A percentile compares a stretch with the other conserved stretches of the same genome.
phyloP scores from a whole-genome alignment of 2,797 vertebrate species.

The Cryptoblepharus egeriae region DNA sequence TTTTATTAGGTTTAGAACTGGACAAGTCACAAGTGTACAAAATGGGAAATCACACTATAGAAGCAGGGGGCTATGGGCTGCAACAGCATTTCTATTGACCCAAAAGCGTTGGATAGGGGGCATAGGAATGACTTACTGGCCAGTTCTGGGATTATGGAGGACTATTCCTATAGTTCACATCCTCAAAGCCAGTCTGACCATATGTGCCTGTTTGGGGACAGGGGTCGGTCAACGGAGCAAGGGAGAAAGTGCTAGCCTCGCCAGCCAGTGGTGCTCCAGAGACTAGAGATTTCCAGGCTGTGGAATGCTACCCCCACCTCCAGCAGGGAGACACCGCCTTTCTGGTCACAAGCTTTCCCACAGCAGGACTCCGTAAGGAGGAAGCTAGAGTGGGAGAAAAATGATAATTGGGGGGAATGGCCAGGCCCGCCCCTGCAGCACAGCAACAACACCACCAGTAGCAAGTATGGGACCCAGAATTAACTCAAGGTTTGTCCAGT shows the following conservation, averaged over 20 bases:
- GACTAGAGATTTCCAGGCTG: conserved; percentile 18
- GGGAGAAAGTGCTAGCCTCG: conserved; percentile 32
- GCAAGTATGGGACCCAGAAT: conserved; percentile 72
- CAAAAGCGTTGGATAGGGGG: conserved; percentile 52
- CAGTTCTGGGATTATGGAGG: conserved; percentile 43
- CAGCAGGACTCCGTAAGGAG: conserved; percentile 49
- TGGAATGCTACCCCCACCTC: conserved; percentile 55
- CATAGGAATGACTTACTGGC: conserved; percentile 47
- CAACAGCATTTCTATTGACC: conserved; percentile 68
- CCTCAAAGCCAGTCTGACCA: not conserved
- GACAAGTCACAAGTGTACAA: conserved; percentile 86
- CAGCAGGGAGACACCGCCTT: conserved; percentile 58
- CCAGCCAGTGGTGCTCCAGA: conserved; percentile 47
- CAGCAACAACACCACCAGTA: conserved; percentile 73
- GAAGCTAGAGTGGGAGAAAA: conserved; percentile 39
- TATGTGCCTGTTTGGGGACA: not conserved
- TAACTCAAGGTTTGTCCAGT: conserved; percentile 74
- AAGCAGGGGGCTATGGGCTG: conserved; percentile 71
- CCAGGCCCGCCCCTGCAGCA: conserved; percentile 52
- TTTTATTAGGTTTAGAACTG: conserved; percentile 87
- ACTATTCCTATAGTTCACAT: conserved; percentile 31
- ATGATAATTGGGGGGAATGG: conserved; percentile 11
- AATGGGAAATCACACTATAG: conserved; percentile 83
- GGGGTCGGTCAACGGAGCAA: not conserved
- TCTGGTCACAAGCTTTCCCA: conserved; percentile 68